Conservation (phyloP, 2,113 vertebrate genomes). For the Salvelinus alpinus region DNA sequence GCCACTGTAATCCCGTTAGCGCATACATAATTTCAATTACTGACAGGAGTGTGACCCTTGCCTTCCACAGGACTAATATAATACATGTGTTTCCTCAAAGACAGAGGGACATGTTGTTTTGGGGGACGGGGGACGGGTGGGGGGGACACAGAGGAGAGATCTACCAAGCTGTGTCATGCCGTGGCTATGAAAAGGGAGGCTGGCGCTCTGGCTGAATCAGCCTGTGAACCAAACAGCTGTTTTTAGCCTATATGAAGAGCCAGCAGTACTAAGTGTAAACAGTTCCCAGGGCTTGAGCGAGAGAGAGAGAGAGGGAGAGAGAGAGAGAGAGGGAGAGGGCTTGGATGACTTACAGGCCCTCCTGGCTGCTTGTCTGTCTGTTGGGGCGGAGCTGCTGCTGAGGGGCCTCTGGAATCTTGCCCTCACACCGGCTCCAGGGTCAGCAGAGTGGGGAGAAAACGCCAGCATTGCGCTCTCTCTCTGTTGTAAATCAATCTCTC, state of each 20-base stretch:
- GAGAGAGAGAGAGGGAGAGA: not conserved
- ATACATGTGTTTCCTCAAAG: conserved; percentile 73
- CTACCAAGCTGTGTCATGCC: conserved; percentile 68
- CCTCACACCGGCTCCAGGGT: conserved; percentile 50
- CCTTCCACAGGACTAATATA: conserved; percentile 72
- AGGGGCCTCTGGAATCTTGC: conserved; percentile 46
- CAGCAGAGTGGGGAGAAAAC: conserved; percentile 62
- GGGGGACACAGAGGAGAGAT: not conserved
- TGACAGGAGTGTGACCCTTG: conserved; percentile 75
- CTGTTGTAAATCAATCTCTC: conserved; percentile 61
- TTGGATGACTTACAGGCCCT: conserved; percentile 45
- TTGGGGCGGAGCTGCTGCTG: conserved; percentile 27
- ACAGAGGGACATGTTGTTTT: conserved; percentile 70
- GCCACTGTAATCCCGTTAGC: conserved; percentile 73
- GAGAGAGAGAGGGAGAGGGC: conserved; percentile 7
- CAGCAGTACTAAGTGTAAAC: conserved; percentile 52
- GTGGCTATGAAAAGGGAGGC: conserved; percentile 62
- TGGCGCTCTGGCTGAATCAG: conserved; percentile 61
- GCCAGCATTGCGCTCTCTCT: conserved; percentile 41
- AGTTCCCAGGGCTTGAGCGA: conserved; percentile 28
- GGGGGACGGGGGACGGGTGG: not conserved
- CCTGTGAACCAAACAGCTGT: conserved; percentile 60
- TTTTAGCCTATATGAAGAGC: conserved; percentile 61
- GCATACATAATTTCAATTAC: conserved; percentile 79
- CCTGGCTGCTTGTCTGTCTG: conserved; percentile 24